Base-by-base conservation (phyloP, 1,140 invertebrate species). In the Microplitis mediator region DNA sequence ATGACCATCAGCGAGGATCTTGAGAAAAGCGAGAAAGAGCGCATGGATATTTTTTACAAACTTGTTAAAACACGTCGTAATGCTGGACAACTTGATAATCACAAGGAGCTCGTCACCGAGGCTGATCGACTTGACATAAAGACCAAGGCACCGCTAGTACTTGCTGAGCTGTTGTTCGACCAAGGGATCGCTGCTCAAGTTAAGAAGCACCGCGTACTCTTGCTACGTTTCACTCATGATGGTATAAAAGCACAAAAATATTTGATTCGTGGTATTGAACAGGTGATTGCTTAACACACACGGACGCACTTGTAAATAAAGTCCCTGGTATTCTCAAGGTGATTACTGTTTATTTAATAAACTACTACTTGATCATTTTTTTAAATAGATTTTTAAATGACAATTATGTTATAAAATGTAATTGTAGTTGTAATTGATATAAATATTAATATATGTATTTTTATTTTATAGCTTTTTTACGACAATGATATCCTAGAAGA, bases 101-200 rank as follows among this genome's bases (percentile, higher is more conserved):
- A 94, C 77, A 96, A 95, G 80, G 97, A 98, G 76, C 86, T 99
- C 45, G 79, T 97, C n/a, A 90, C 92, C 62, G 97, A 99, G 87
- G 97, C 98, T 13, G 97, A 99, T 79, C 91, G 97, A 75, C 89
- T 99, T 74, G 98, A 99, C 76, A 93, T 99, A 76, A 96, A 96
- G 76, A 93, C 94, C 16, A 99, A 99, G 84, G 95, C 96, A 45
- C 92, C 96, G 4, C 88, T 99, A 69, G 92, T 99, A 51, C 90
- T 99, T 60, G 96, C 95, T 74, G 97, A 99, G 85, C 85, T 99
- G 60, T 89, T 99, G 3, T 97, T 99, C 79, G 92, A 95, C 85
- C 91, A 93, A 13, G 93, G 93, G 72, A 93, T 98, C 61, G 90
- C 95, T 39, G 88, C 89, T 32, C 95, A 98, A 87, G 90, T 93